Conservation (phyloP, 2,888 invertebrate species). For the Zygothrica quintamaculata region DNA sequence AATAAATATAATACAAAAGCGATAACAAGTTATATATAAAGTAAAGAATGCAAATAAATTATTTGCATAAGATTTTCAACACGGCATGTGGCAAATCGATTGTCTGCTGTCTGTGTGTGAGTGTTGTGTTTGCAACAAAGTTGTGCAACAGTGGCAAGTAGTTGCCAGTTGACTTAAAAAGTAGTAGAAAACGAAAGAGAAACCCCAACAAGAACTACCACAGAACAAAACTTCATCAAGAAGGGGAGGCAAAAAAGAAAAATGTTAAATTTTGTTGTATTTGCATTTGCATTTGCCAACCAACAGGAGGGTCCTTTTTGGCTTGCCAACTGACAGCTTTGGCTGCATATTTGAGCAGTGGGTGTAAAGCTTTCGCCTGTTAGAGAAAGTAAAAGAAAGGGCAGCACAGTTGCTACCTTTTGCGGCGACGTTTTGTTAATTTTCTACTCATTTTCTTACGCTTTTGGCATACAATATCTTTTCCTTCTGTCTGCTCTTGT, state of each 20-base stretch:
- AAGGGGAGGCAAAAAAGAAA: constrained; percentile 39
- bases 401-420: too few species aligned
- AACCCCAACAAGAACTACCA: constrained; percentile 16
- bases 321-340: constrained; percentile 36
- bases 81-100: too few species aligned
- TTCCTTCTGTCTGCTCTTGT: constrained; percentile 17
- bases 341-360: constrained; percentile 48
- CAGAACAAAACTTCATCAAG: constrained; percentile 56
- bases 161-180: not conserved
- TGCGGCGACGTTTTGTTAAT: constrained; percentile 69
- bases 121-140: too few species aligned
- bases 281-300: constrained; percentile 71
- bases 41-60: constrained; percentile 70
- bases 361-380: too few species aligned
- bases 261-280: constrained; percentile 43
- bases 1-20: constrained; percentile 39
- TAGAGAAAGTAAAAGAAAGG: not conserved
- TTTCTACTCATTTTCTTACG: constrained; percentile 67
- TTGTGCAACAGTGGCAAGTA: too few species aligned
- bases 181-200: constrained; percentile 5
- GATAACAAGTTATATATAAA: constrained; percentile 70
- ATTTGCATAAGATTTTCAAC: constrained; percentile 71
- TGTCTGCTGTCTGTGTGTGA: too few species aligned
- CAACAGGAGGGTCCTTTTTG: constrained; percentile 57
- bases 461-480: constrained; percentile 45